phyloP scores from a whole-genome alignment of 2,888 invertebrate genomes.

The Nineta flava region DNA sequence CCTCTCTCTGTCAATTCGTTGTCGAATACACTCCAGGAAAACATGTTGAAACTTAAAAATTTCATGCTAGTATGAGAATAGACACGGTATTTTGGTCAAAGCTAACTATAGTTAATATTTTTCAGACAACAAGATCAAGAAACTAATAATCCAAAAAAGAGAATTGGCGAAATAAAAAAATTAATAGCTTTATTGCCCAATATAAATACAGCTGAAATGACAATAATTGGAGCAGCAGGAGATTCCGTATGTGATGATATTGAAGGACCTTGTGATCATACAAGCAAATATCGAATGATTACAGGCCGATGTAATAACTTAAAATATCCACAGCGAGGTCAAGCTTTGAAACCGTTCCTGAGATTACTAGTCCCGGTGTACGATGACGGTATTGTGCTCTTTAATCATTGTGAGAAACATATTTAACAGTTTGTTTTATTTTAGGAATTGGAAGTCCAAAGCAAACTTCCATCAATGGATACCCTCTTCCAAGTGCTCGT shows the following conservation, averaged over 20 bases:
- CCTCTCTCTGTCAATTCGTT: no score
- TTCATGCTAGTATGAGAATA: no score
- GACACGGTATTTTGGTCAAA: no score
- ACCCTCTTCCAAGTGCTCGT: constrained; percentile 41
- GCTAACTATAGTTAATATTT: background rate
- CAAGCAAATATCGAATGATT: constrained; percentile 41
- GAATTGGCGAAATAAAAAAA: constrained; percentile 20
- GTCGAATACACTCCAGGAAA: no score
- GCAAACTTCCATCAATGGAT: constrained; percentile 24
- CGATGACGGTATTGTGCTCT: constrained; percentile 30
- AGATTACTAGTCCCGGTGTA: constrained; percentile 42
- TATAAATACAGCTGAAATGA: constrained; percentile 26
- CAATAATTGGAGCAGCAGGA: constrained; percentile 22
- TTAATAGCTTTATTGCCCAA: constrained; percentile 27
- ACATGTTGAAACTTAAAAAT: no score
- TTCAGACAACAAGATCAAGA: constrained; percentile 10
- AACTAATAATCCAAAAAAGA: constrained; percentile 1
- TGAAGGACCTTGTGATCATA: constrained; percentile 28
- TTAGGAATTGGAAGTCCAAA: constrained; percentile 25
- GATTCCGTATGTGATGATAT: constrained; percentile 26
- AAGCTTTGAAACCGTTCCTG: constrained; percentile 39
- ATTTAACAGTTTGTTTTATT: constrained; percentile 17
- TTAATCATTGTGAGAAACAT: constrained; percentile 11
- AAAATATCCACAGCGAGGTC: constrained; percentile 47
- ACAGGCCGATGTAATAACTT: constrained; percentile 68